Evolutionary conservation across 2,113 vertebrate genomes (phyloP).

Genomic region (Ceyx cyanopectus): DNA sequence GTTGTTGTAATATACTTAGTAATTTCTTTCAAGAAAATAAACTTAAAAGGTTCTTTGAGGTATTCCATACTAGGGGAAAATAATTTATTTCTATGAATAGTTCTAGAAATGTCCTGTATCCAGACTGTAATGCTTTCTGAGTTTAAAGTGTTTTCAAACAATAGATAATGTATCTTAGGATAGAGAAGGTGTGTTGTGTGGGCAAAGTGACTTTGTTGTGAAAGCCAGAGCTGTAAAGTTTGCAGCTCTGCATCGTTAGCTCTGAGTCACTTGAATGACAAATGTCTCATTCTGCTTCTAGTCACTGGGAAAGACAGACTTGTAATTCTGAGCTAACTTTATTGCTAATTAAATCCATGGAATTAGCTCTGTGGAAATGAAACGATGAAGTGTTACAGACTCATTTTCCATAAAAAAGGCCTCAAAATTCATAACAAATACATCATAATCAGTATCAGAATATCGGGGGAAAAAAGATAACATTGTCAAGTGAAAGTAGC

Average conservation of each 20-base stretch:
- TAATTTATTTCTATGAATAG: not conserved
- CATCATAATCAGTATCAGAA: not conserved
- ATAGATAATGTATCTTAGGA: not conserved
- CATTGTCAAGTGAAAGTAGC: not conserved
- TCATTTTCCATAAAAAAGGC: not conserved
- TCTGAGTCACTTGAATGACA: not conserved
- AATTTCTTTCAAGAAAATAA: not conserved
- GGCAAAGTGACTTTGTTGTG: not conserved
- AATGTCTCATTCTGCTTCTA: not conserved
- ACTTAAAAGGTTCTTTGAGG: rapidly evolving
- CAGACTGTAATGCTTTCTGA: not conserved
- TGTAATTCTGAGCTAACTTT: not conserved
- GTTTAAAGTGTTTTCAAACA: not conserved
- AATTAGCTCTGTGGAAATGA: not conserved
- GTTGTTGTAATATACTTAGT: not conserved
- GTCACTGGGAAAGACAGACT: not conserved
- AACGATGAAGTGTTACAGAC: not conserved
- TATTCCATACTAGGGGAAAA: not conserved
- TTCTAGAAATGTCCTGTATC: not conserved
- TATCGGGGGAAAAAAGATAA: not conserved
- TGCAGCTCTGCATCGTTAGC: not conserved
- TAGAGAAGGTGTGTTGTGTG: not conserved
- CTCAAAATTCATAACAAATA: not conserved
- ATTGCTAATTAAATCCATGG: not conserved
- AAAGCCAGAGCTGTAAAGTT: not conserved